A percentile compares a stretch with the other conserved stretches of the same genome.
Evolutionary conservation across 1,140 invertebrate species (phyloP).

Genomic region (Lasioglossum albipes): DNA sequence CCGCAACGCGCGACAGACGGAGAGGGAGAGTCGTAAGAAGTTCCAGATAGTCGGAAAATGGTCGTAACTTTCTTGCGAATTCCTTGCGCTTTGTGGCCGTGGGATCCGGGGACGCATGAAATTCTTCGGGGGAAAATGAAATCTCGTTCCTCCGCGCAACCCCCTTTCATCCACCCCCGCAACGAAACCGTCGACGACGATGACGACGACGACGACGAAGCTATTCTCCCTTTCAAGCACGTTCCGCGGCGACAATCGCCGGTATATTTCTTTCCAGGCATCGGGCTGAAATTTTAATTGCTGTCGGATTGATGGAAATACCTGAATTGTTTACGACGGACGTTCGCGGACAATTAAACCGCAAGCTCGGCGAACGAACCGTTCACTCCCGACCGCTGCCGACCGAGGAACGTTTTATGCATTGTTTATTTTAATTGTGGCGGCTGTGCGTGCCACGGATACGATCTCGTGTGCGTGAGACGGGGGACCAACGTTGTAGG

Average conservation of each 20-base stretch:
- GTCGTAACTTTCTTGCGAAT: constrained; percentile 6
- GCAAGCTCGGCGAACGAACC: too few relatives aligned
- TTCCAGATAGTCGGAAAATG: background rate
- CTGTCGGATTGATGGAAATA: background rate
- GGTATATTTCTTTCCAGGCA: background rate
- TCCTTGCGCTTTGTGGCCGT: constrained; percentile 10
- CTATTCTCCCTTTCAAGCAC: background rate
- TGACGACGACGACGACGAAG: too few relatives aligned
- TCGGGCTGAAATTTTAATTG: constrained; percentile 18
- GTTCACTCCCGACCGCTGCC: too few relatives aligned
- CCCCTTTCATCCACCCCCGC: background rate
- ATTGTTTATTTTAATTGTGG: too few relatives aligned
- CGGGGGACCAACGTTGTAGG: too few relatives aligned
- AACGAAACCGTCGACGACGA: too few relatives aligned
- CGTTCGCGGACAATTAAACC: background rate
- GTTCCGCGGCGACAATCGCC: background rate
- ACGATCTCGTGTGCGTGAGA: too few relatives aligned
- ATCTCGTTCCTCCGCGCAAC: background rate
- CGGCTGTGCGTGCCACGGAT: too few relatives aligned
- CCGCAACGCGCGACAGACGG: too few relatives aligned
- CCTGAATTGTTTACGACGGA: background rate
- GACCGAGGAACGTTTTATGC: too few relatives aligned
- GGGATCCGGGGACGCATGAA: background rate
- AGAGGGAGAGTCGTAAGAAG: background rate
- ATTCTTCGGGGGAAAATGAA: constrained; percentile 9